Evolutionary conservation across 2,797 vertebrate genomes (phyloP), one percentile per base, ranked within the genome.

Genomic region (Typhlichthys eigenmanni): DNA sequence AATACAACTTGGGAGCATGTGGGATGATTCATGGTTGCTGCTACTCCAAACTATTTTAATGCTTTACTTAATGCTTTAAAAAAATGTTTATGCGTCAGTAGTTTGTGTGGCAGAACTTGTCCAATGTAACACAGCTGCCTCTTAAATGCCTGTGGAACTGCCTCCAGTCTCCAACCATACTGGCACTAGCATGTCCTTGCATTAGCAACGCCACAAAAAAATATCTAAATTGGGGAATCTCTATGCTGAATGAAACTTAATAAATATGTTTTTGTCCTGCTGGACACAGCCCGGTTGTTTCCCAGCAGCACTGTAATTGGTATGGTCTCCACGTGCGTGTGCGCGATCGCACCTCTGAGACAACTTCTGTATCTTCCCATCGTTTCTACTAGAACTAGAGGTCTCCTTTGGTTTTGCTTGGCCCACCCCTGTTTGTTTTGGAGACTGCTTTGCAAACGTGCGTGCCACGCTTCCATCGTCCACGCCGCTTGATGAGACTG

Each of bases 241-340:
- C 66, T 17, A 58, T 52, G 51, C 65, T 69, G 10, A 64, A 69
- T 49, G 63, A 68, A 50, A 48, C 5, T 13, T n/a, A 29, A 64
- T 77, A 63, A 71, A 60, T 56, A 62, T 70, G 61, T 60, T 66
- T 81, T 47, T 64, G 68, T 54, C 58, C 7, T 13, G 9, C 51
- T 48, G 58, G 62, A 47, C 24, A 12, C 45, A 47, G 47, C 9
- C 61, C 29, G 13, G 71, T 62, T 76, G 60, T 71, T 66, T 59
- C 53, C 65, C 82, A 62, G 79, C 66, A 47, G 63, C 57, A 74
- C 74, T 82, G 79, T 77, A 55, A 57, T 52, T 49, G 54, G 73
- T 51, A 72, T 48, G 12, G 60, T 60, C 66, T 74, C 64, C 70
- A 29, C 34, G 74, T 62, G 68, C 32, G 11, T 19, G 56, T 47